Conservation (phyloP, 2,888 invertebrate genomes). For the Chymomyza amoena region DNA sequence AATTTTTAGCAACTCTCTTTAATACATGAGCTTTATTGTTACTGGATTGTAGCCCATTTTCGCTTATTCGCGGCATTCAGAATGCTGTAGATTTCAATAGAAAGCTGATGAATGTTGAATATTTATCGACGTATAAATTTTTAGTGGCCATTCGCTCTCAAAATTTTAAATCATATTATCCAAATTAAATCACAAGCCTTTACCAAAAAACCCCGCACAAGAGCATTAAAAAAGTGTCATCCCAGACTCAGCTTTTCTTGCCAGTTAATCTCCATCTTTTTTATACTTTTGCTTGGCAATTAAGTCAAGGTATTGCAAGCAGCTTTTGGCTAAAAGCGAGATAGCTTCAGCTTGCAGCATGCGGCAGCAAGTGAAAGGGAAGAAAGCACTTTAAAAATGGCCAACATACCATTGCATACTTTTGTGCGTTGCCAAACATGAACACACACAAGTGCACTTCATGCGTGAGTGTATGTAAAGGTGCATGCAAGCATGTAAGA, state of each 20-base stretch:
- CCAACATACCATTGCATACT: slow-evolving; percentile 49
- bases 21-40: too few species aligned
- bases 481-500: too few species aligned
- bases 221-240: not conserved
- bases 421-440: slow-evolving; percentile 16
- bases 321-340: not conserved
- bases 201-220: not conserved
- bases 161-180: too few species aligned
- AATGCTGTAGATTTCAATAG: too few species aligned
- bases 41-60: too few species aligned
- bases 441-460: slow-evolving; percentile 6
- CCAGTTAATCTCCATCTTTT: not conserved
- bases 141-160: too few species aligned
- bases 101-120: too few species aligned
- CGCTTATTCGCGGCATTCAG: too few species aligned
- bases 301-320: not conserved
- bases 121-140: too few species aligned
- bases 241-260: not conserved
- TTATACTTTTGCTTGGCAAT: not conserved
- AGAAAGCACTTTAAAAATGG: not conserved
- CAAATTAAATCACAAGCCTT: too few species aligned
- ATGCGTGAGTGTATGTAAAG: not conserved
- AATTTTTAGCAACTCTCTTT: too few species aligned
- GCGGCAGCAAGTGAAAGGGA: not conserved
- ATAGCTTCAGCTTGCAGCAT: not conserved